Percentiles rank a stretch among this genome's conserved stretches.
Conservation (phyloP, 2,797 vertebrate species). For the Pampus argenteus region DNA sequence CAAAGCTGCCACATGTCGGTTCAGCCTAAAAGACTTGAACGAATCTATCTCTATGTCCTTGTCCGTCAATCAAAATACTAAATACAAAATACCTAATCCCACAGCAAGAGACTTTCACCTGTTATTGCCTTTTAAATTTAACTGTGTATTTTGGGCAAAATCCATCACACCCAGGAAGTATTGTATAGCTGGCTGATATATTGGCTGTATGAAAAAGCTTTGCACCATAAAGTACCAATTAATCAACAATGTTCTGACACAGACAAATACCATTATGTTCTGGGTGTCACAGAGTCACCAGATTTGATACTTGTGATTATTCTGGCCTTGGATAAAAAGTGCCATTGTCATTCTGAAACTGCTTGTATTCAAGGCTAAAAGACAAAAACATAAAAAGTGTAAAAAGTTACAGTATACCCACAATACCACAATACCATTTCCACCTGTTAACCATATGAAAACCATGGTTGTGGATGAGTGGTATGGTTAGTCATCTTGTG, state of each 20-base stretch:
- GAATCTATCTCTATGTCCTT: slow-evolving; percentile 1
- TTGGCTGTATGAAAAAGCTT: neutral
- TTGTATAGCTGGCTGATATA: neutral
- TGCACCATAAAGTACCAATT: neutral
- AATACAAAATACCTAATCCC: neutral
- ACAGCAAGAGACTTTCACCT: neutral
- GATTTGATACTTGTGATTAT: neutral
- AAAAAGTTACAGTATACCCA: too few species aligned
- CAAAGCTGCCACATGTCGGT: slow-evolving; percentile 7
- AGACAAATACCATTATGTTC: neutral
- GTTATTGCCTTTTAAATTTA: slow-evolving; percentile 11
- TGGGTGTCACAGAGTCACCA: neutral
- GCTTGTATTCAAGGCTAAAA: neutral
- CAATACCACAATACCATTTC: neutral
- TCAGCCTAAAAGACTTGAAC: neutral
- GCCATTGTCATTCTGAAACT: neutral
- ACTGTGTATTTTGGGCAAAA: neutral
- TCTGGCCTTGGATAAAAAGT: neutral
- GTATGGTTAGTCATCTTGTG: slow-evolving; percentile 14
- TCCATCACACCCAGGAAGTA: neutral
- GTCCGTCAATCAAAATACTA: neutral
- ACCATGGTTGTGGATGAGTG: slow-evolving; percentile 15
- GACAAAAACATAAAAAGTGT: neutral
- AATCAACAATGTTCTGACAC: neutral
- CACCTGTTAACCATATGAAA: slow-evolving; percentile 32